Conservation (phyloP, 1,140 invertebrate species). For the Pachypeltis micranthus region DNA sequence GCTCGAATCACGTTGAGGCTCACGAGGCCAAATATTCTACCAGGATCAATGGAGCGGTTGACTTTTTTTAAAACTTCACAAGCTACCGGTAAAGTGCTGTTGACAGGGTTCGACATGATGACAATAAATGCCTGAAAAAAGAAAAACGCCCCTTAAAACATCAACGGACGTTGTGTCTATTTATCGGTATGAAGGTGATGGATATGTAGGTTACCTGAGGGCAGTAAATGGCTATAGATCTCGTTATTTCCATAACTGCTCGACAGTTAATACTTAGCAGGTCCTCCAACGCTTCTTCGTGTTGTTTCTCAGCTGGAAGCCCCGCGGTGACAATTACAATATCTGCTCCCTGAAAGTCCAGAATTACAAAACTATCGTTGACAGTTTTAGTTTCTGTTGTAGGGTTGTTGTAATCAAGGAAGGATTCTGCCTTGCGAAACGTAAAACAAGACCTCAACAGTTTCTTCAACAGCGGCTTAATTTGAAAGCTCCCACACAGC, state of each 20-base stretch:
- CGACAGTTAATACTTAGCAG: background rate
- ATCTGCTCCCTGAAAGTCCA: constrained; percentile 1
- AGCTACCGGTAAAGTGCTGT: constrained; percentile 95
- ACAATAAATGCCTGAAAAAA: constrained; percentile 41
- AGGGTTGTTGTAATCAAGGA: too few relatives aligned
- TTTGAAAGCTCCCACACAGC: too few relatives aligned
- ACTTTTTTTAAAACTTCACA: constrained; percentile 86
- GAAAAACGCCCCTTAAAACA: background rate
- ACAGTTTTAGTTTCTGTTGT: too few relatives aligned
- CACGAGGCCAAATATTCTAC: constrained; percentile 89
- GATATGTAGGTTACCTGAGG: constrained; percentile 3
- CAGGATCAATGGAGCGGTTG: constrained; percentile 75
- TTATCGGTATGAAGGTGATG: background rate
- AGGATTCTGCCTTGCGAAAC: too few relatives aligned
- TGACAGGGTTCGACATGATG: constrained; percentile 53
- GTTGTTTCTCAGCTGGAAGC: background rate
- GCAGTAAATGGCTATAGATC: background rate
- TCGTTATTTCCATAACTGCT: background rate
- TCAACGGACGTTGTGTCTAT: background rate
- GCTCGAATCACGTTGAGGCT: constrained; percentile 91
- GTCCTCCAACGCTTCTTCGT: background rate
- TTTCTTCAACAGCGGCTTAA: too few relatives aligned
- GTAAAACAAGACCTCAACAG: too few relatives aligned
- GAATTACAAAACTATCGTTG: too few relatives aligned
- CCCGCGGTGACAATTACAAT: constrained; percentile 2